Conservation (phyloP, 2,113 vertebrate species). For the Prolemur simus region DNA sequence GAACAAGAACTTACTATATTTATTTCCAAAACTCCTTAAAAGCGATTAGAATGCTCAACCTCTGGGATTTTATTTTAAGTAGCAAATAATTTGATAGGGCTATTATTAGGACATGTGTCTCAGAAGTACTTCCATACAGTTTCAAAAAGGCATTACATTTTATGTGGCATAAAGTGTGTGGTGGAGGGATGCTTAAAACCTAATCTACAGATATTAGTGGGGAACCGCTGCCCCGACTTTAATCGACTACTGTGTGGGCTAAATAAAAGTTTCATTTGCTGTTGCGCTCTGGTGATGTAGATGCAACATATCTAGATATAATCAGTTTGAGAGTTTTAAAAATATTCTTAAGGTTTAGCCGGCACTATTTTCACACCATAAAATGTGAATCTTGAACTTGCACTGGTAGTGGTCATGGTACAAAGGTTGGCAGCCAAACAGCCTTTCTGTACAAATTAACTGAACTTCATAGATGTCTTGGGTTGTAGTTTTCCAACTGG, state of each 20-base stretch:
- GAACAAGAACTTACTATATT: background rate
- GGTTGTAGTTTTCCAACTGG: slow-evolving; percentile 47
- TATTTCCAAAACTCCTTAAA: background rate
- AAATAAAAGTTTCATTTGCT: slow-evolving; percentile 12
- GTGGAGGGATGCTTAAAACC: background rate
- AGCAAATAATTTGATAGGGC: background rate
- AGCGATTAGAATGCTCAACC: background rate
- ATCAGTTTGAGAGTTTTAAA: slow-evolving; percentile 7
- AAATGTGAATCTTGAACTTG: slow-evolving; percentile 65
- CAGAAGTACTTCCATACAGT: background rate
- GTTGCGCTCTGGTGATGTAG: background rate
- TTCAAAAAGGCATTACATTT: background rate
- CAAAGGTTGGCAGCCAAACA: slow-evolving; percentile 81
- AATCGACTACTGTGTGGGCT: background rate
- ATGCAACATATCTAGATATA: background rate
- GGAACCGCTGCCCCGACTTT: background rate
- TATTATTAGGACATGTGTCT: background rate
- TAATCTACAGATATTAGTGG: background rate
- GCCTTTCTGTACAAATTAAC: slow-evolving; percentile 81
- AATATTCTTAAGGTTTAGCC: background rate
- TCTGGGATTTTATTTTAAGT: background rate
- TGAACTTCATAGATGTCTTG: slow-evolving; percentile 28
- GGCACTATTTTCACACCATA: background rate
- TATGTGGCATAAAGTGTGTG: background rate
- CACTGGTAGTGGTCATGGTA: slow-evolving; percentile 59